Evolutionary conservation across 2,113 vertebrate species (phyloP).

Genomic region (Lynx canadensis): DNA sequence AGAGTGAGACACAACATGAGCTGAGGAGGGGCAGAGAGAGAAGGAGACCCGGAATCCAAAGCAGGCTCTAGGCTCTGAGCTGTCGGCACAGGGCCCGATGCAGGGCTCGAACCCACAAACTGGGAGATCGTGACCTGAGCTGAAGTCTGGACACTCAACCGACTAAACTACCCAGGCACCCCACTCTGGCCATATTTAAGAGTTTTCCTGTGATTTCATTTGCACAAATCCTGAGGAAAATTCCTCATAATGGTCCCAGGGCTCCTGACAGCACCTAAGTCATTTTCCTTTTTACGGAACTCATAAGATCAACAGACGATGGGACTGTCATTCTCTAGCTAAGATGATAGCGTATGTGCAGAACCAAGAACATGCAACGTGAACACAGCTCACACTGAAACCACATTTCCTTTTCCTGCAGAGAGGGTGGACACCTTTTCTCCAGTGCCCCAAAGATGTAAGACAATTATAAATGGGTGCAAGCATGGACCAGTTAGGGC

Average conservation of each 20-base stretch:
- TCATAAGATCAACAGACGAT: background rate
- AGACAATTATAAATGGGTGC: no score
- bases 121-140: no score
- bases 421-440: background rate
- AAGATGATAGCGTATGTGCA: background rate
- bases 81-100: no score
- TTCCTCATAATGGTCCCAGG: background rate
- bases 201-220: background rate
- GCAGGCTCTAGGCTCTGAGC: no score
- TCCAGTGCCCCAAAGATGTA: background rate
- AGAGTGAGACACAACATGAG: no score
- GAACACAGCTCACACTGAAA: background rate
- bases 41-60: no score
- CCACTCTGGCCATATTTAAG: background rate
- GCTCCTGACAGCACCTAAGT: background rate
- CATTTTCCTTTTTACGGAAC: background rate
- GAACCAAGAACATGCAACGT: rapidly evolving
- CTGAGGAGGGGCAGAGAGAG: no score
- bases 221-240: background rate
- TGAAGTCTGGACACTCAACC: no score
- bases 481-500: no score
- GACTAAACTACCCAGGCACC: no score
- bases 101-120: no score
- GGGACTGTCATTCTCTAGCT: no score
- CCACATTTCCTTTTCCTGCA: background rate